Base-by-base conservation (phyloP, 2,113 vertebrate genomes). In the Triplophysa tibetana region DNA sequence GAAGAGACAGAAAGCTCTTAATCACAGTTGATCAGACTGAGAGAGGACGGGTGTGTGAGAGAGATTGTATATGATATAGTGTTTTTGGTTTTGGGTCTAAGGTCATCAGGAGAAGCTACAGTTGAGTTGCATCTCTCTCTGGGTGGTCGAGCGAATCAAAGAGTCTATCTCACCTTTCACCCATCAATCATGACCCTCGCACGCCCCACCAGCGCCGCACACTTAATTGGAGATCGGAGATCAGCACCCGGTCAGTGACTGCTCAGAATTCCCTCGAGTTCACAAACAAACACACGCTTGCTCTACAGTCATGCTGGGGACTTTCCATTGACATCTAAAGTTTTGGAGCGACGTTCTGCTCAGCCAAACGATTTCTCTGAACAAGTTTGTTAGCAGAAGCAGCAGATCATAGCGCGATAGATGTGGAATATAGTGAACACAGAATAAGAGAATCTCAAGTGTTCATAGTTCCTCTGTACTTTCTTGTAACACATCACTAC, bases 91-190 rank as follows among this genome's bases (percentile, higher is more conserved):
- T 38, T 19, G 43, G 19, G 73, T 75, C 29, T 29, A 33, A 63
- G 79, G 86, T 87, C 84, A 88, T 83, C 86, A 83, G 64, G 81
- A 83, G 81, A 86, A 81, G 88, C 88, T 90, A 85, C 88, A 91
- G 90, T 91, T 89, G 89, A 91, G 89, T 86, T 89, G 91, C 89
- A 91, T 89, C 88, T 91, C 91, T 88, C 89, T 90, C 89, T 90
- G 89, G 88, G 90, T 90, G 88, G 88, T 90, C 89, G 87, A 93
- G 90, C 86, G 87, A 88, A 91, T 92, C 91, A 90, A 88, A 93
- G 91, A 92, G 90, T 92, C 91, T 91, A 92, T 93, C 90, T 89
- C 91, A 93, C 92, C 92, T 93, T 92, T 93, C 91, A 93, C 92
- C 91, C 90, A 89, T 89, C 91, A 92, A 91, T 90, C 90, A 89